Evolutionary conservation across 37 sponge, comb jelly and placozoan species (phyloP).

Genomic region (Ephydatia muelleri): DNA sequence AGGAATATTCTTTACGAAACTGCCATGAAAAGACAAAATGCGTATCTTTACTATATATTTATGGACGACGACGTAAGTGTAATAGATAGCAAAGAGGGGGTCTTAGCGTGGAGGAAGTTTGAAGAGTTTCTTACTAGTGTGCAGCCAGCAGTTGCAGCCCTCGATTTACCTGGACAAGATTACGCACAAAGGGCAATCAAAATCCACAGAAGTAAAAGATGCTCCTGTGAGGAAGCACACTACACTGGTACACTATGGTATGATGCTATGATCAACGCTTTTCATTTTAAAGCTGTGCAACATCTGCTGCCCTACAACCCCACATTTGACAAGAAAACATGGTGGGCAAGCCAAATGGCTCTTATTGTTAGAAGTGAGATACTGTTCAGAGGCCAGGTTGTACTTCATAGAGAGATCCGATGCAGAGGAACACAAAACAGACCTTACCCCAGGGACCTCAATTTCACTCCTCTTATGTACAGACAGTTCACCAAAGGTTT

Average conservation of each 20-base stretch:
- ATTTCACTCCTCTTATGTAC: too few relatives aligned
- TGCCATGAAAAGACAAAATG: background rate
- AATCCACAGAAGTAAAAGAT: background rate
- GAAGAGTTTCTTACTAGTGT: background rate
- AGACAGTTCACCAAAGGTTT: too few relatives aligned
- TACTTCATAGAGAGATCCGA: too few relatives aligned
- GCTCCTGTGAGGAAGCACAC: background rate
- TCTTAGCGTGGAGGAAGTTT: background rate
- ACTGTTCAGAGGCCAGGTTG: too few relatives aligned
- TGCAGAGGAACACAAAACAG: too few relatives aligned
- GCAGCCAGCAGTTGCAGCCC: background rate
- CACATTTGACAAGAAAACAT: background rate
- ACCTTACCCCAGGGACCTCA: too few relatives aligned
- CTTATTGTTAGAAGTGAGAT: too few relatives aligned
- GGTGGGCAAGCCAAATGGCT: too few relatives aligned
- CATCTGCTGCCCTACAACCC: background rate
- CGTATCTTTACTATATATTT: background rate
- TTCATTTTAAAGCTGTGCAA: background rate
- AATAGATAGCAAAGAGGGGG: background rate
- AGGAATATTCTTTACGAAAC: background rate
- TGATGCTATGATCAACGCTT: background rate
- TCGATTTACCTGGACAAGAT: background rate
- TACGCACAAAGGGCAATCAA: background rate
- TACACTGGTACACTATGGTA: background rate
- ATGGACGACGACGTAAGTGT: background rate